Evolutionary conservation across 2,888 invertebrate species (phyloP), one percentile per base, ranked within the genome.

Genomic region (Phorcus lineatus): DNA sequence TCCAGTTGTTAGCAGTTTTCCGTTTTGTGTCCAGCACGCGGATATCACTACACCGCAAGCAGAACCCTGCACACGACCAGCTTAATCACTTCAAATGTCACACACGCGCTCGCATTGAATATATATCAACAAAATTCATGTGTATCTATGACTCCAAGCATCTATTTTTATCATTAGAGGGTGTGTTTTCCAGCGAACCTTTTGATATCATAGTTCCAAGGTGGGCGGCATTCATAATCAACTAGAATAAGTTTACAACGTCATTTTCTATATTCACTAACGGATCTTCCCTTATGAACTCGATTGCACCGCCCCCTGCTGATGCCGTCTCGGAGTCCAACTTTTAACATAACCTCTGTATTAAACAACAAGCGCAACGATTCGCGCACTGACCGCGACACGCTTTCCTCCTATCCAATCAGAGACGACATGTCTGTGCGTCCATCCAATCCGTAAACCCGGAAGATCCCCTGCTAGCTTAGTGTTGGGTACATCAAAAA

Each of bases 371-470:
- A 0, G 70, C 36, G 40, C 40, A 36, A 36, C 36, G 70, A 70
- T 70, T 70, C 70, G 40, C 40, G 31, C 40, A 40, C 17, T 70
- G 31, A 70, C 70, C n/a, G 40, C 31, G 28, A 24, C 70, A 36
- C 31, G 28, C 2, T 36, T 70, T 70, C 36, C 70, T 70, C 11
- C 40, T 70, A 40, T 36, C 70, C 70, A 70, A 70, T 70, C 70
- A 36, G 70, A 70, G 70, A 40, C 57, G 40, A 70, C 70, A 40
- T 11, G 40, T 40, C 70, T 36, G n/a, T 70, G 16, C 31, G 19
- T 70, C 28, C 36, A 19, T 16, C 70, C 70, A 70, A 70, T 70
- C 70, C 70, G 70, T 40, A 70, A 70, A 70, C 70, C 31, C 70
- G 70, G 70, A 70, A 70, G 70, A 36, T 28, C 62, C 62, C 13